Base-by-base conservation (phyloP, 2,797 vertebrate species). In the Thripadectes ignobilis region DNA sequence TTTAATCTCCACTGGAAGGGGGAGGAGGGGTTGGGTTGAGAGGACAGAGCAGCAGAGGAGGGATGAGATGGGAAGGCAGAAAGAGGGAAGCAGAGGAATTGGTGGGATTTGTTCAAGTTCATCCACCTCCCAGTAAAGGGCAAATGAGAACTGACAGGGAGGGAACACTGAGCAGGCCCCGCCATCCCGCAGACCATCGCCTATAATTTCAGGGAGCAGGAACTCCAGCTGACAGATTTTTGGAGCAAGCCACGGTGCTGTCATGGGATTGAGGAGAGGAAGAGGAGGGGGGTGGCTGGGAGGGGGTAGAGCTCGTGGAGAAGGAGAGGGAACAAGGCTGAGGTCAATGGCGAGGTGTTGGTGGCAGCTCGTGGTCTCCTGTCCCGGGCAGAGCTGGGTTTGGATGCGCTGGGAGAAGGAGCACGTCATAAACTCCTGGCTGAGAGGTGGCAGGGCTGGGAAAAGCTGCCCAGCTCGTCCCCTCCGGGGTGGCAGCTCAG, bases 201-300 rank as follows among this genome's bases (percentile, higher is more conserved):
- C 83, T 66, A 26, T 89, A 59, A 95, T 94, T 96, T 69, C 87
- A 88, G 76, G 66, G 82, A 80, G 88, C 2, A 46, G 76, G 38
- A 94, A 43, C 74, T 83, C 32, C 21, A 15, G 71, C 32, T 95
- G 95, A 93, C 89, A 90, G 85, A 39, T 88, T 94, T 89, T 91
- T 94, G 85, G 91, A 94, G 57, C 58, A 1, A 0, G 18, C 12
- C 30, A 66, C 1, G 0, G 36, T 10, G 1, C 57, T 89, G 91
- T 67, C 74, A 46, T 16, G 66, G 59, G 69, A 16, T 0, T 84
- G 55, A 59, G 66, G 73, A 88, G 73, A 75, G 49, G 66, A 75
- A 91, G 59, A 91, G 49, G 39, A 65, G 61, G 55, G 51, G 54
- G 16, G 15, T 24, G 69, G 34, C 20, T 65, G 58, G 32, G 73